Evolutionary conservation across 2,113 vertebrate genomes (phyloP).

Genomic region (Paralichthys olivaceus): DNA sequence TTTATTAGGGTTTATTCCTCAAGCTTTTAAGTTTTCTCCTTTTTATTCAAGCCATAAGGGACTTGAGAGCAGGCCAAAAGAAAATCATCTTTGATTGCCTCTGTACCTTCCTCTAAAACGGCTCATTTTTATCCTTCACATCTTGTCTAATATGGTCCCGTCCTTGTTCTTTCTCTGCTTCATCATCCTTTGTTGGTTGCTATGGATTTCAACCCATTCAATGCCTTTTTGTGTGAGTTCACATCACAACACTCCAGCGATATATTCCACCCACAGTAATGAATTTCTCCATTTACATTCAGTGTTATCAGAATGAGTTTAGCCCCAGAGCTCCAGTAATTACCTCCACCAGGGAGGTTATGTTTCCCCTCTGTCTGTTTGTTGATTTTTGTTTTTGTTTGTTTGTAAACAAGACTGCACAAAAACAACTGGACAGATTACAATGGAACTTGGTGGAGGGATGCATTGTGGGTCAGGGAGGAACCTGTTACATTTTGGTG

Average conservation of each 20-base stretch:
- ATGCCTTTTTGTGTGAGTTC: not conserved
- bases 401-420: too few relatives aligned
- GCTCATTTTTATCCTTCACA: not conserved
- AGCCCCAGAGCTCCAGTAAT: not conserved
- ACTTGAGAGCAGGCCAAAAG: not conserved
- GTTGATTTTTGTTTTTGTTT: too few relatives aligned
- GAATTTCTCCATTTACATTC: too few relatives aligned
- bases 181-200: not conserved
- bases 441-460: too few relatives aligned
- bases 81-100: constrained; percentile 14
- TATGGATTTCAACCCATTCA: not conserved
- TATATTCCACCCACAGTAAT: too few relatives aligned
- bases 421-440: too few relatives aligned
- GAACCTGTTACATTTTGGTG: too few relatives aligned
- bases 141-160: not conserved
- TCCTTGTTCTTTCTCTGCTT: constrained; percentile 11
- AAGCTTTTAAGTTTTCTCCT: constrained; percentile 7
- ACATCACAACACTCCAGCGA: too few relatives aligned
- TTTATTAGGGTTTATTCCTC: constrained; percentile 35
- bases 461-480: too few relatives aligned
- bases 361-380: too few relatives aligned
- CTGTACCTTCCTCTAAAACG: not conserved
- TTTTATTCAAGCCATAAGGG: constrained; percentile 16
- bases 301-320: not conserved
- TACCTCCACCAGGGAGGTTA: too few relatives aligned